Conservation (phyloP, 2,888 invertebrate species). For the Zaprionus obscuricornis region DNA sequence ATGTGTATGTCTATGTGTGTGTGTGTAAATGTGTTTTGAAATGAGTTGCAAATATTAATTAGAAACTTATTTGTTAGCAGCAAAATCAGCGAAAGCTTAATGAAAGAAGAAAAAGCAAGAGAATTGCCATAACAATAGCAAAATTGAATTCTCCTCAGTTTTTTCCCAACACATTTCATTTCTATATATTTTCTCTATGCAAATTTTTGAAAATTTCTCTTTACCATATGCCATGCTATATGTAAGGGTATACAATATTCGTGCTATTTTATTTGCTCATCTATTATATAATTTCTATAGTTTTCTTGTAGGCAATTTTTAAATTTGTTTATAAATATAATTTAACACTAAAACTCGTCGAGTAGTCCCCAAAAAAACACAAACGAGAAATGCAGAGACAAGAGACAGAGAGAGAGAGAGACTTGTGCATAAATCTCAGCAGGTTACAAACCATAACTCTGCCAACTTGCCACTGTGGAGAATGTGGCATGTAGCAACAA, state of each 20-base stretch:
- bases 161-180: slow-evolving; percentile 5
- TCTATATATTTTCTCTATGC: slow-evolving; percentile 15
- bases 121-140: slow-evolving; percentile 30
- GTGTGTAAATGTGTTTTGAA: slow-evolving; percentile 35
- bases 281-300: too few species aligned
- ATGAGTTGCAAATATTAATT: slow-evolving; percentile 45
- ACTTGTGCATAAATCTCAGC: slow-evolving; percentile 42
- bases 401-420: too few species aligned
- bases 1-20: slow-evolving; percentile 8
- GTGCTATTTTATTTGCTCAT: neutral
- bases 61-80: slow-evolving; percentile 47
- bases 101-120: slow-evolving; percentile 2
- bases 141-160: slow-evolving; percentile 19
- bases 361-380: too few species aligned
- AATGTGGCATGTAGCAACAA: slow-evolving; percentile 21
- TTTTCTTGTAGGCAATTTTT: too few species aligned
- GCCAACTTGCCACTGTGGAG: slow-evolving; percentile 18
- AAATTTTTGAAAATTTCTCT: slow-evolving; percentile 23
- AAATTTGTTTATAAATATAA: too few species aligned
- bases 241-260: too few species aligned
- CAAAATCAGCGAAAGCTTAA: slow-evolving; percentile 48
- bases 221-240: too few species aligned
- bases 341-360: too few species aligned
- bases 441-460: slow-evolving; percentile 19
- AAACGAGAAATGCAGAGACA: too few species aligned